Evolutionary conservation across 2,113 vertebrate genomes (phyloP).

Genomic region (Excalfactoria chinensis): DNA sequence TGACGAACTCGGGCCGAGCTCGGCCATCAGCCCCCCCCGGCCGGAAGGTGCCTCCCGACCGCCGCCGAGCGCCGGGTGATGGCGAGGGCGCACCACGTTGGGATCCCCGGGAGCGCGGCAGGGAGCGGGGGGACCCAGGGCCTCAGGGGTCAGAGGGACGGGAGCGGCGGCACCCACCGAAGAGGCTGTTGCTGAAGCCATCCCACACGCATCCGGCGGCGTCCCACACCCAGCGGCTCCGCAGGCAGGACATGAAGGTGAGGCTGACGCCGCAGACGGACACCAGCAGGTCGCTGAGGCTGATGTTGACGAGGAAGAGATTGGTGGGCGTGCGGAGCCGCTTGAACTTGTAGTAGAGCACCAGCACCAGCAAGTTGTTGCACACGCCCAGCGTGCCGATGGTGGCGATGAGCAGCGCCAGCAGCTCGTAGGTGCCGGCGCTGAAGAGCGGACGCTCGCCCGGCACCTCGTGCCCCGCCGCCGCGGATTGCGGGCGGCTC

Average conservation of each 20-base stretch:
- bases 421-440: slow-evolving; percentile 84
- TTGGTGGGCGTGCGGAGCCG: slow-evolving; percentile 87
- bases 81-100: no score
- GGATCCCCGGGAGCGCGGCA: background rate
- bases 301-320: slow-evolving; percentile 86
- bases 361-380: slow-evolving; percentile 85
- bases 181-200: slow-evolving; percentile 92
- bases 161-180: slow-evolving; percentile 80
- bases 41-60: background rate
- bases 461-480: slow-evolving; percentile 36
- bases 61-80: background rate
- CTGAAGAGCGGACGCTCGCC: slow-evolving; percentile 76
- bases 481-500: background rate
- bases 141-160: background rate
- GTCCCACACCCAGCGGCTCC: slow-evolving; percentile 87
- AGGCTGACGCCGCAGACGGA: slow-evolving; percentile 85
- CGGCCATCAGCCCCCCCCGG: no score
- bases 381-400: slow-evolving; percentile 86
- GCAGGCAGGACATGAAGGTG: slow-evolving; percentile 87
- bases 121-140: background rate
- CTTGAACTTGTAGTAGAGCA: slow-evolving; percentile 87
- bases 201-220: slow-evolving; percentile 87
- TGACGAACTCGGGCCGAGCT: no score
- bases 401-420: slow-evolving; percentile 85
- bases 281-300: slow-evolving; percentile 87